Conservation (phyloP, 2,888 invertebrate species). For the Xestia c-nigrum region DNA sequence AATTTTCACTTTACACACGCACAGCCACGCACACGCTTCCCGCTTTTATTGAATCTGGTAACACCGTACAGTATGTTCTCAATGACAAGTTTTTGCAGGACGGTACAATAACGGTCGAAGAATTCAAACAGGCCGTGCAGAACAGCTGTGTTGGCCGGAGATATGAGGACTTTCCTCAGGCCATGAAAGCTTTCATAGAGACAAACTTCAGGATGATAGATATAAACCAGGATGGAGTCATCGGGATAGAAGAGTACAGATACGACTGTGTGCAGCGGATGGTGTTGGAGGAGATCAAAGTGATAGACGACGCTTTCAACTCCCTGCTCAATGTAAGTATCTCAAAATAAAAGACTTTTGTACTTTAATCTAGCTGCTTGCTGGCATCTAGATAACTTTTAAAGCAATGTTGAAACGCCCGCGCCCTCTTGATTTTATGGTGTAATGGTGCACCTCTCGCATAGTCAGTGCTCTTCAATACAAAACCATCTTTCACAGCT, state of each 20-base stretch:
- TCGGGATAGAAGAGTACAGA: slow-evolving; percentile 95
- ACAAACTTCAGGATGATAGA: slow-evolving; percentile 96
- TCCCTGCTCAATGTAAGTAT: slow-evolving; percentile 93
- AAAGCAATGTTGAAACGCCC: background rate
- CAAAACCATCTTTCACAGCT: background rate
- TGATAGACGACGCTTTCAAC: slow-evolving; percentile 94
- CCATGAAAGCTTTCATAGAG: slow-evolving; percentile 96
- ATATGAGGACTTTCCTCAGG: slow-evolving; percentile 95
- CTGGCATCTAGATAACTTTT: no score
- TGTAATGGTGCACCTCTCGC: background rate
- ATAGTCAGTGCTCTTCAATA: background rate
- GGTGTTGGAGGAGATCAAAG: slow-evolving; percentile 94
- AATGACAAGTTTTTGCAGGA: slow-evolving; percentile 90
- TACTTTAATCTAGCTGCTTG: background rate
- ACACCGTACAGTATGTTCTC: slow-evolving; percentile 52
- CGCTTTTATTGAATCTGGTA: slow-evolving; percentile 64
- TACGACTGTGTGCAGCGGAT: slow-evolving; percentile 95
- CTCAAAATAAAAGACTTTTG: background rate
- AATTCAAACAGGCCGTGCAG: slow-evolving; percentile 95
- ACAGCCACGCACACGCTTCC: slow-evolving; percentile 77
- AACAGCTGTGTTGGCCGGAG: slow-evolving; percentile 94
- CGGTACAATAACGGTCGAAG: slow-evolving; percentile 94
- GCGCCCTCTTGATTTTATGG: background rate
- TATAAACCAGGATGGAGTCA: slow-evolving; percentile 94
- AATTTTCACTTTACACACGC: slow-evolving; percentile 69